phyloP scores from a whole-genome alignment of 1,140 invertebrate species.

The Pissodes strobi region DNA sequence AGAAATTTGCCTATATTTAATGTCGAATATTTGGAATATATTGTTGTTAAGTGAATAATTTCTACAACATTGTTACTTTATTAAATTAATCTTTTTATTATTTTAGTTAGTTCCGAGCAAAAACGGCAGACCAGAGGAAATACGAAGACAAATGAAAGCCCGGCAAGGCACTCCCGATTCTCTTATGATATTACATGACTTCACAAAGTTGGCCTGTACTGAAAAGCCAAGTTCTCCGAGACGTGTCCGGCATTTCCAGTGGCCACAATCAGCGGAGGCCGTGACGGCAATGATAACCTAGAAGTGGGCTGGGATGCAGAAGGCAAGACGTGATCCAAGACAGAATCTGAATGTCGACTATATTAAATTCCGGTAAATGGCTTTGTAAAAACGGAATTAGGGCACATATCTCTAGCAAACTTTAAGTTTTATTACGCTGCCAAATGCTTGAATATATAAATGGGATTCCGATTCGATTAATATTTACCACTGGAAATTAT shows the following conservation, averaged over 20 bases:
- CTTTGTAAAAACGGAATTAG: too few relatives aligned
- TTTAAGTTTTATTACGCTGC: too few relatives aligned
- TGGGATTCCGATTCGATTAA: too few relatives aligned
- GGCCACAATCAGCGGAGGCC: constrained; percentile 41
- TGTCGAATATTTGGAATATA: too few relatives aligned
- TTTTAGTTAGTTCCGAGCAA: constrained; percentile 3
- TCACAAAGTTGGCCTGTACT: constrained; percentile 29
- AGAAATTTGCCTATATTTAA: too few relatives aligned
- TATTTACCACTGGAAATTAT: too few relatives aligned
- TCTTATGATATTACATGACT: constrained; percentile 39
- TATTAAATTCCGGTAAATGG: constrained; percentile 9
- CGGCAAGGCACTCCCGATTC: constrained; percentile 35
- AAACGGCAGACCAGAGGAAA: constrained; percentile 22
- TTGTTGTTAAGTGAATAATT: too few relatives aligned
- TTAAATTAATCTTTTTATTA: background rate
- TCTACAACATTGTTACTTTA: background rate
- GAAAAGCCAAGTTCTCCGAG: constrained; percentile 28
- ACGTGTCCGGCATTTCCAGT: constrained; percentile 42
- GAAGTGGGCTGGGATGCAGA: constrained; percentile 1
- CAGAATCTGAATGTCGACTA: constrained; percentile 16
- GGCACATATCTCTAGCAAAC: too few relatives aligned
- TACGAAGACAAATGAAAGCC: constrained; percentile 35
- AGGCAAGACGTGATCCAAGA: constrained; percentile 11
- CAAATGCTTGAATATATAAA: too few relatives aligned
- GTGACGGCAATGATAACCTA: constrained; percentile 42